Evolutionary conservation across 1,140 invertebrate genomes (phyloP).

Genomic region (Limonius californicus): DNA sequence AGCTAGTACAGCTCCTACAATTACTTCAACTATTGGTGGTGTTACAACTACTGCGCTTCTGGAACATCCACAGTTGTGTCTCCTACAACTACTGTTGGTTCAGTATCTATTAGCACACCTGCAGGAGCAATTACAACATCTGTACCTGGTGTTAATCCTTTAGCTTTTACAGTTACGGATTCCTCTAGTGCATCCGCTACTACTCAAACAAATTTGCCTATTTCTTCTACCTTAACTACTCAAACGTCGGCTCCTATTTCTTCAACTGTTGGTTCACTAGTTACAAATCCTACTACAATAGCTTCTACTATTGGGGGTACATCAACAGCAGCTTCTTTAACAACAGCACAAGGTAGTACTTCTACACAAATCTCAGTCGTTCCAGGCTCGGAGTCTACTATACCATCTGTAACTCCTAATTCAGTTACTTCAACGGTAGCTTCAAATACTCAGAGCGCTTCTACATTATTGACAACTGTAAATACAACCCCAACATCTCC

Average conservation of each 20-base stretch:
- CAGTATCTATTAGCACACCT: too few species aligned
- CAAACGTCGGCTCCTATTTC: constrained; percentile 16
- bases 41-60: too few species aligned
- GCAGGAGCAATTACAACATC: too few species aligned
- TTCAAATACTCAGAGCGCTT: background rate
- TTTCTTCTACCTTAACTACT: background rate
- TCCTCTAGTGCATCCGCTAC: background rate
- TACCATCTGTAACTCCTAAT: too few species aligned
- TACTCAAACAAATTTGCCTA: constrained; percentile 18
- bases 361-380: background rate
- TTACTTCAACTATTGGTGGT: too few species aligned
- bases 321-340: too few species aligned
- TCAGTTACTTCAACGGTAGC: constrained; percentile 15
- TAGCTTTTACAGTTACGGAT: too few species aligned
- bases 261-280: background rate
- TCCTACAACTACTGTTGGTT: too few species aligned
- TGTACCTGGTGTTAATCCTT: too few species aligned
- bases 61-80: too few species aligned
- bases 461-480: constrained; percentile 15
- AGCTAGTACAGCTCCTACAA: constrained; percentile 20
- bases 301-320: background rate
- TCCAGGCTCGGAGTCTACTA: background rate
- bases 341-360: background rate
- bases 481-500: constrained; percentile 17
- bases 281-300: background rate